phyloP scores from a whole-genome alignment of 2,797 vertebrate species.

The Lophotriccus pileatus region DNA sequence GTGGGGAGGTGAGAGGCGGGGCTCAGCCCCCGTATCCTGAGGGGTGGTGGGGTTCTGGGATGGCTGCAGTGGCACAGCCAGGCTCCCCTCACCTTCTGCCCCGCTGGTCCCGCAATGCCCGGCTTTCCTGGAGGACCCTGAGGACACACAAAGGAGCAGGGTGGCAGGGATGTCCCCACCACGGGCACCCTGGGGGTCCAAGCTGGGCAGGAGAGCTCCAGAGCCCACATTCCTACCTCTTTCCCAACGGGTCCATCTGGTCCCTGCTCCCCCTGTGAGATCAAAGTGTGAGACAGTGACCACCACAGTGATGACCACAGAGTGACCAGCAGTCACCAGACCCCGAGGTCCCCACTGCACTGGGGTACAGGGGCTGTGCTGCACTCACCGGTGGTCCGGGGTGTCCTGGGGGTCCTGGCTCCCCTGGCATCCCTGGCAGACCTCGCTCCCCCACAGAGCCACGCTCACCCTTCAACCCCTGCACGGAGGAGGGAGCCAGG shows the following conservation, averaged over 20 bases:
- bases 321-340: background rate
- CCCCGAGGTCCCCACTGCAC: rapidly evolving
- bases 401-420: conserved; percentile 88
- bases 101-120: conserved; percentile 79
- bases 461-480: conserved; percentile 91
- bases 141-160: background rate
- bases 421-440: conserved; percentile 83
- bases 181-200: background rate
- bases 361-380: rapidly evolving
- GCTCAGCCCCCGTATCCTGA: background rate
- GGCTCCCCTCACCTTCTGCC: conserved; percentile 84
- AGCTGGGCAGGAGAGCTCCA: rapidly evolving
- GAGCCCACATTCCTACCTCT: background rate
- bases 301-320: rapidly evolving
- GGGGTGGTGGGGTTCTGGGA: background rate
- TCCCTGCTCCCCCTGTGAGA: conserved; percentile 82
- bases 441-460: conserved; percentile 89
- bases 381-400: conserved; percentile 85
- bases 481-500: background rate
- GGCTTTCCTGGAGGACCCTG: conserved; percentile 85
- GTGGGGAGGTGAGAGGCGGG: background rate
- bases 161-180: background rate
- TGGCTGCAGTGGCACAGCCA: rapidly evolving
- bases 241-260: background rate
- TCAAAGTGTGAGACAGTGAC: rapidly evolving